These are phyloP conservation scores for Drosophila hamatofila DNA, from an alignment of 2,888 invertebrate genomes.

Conservation along the genomic window DNA sequence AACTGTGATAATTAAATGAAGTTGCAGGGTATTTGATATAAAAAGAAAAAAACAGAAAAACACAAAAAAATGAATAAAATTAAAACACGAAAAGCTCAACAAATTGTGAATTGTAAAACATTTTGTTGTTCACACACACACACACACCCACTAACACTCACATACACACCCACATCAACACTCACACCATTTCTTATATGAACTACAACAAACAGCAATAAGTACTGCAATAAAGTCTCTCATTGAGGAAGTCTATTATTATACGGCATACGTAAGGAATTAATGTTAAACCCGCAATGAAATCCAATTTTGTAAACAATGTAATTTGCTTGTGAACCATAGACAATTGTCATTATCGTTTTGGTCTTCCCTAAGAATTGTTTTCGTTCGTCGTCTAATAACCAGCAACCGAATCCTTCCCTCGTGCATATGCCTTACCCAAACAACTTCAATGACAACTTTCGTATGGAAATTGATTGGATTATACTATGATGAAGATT, in stretches of 20 bases:
- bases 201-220: conserved; percentile 58
- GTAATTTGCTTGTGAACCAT: conserved; percentile 33
- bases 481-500: conserved; percentile 13
- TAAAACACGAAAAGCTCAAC: conserved; percentile 48
- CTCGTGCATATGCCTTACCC: conserved; percentile 67
- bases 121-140: conserved; percentile 35
- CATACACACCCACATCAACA: conserved; percentile 9
- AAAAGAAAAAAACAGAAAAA: conserved; percentile 54
- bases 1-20: conserved; percentile 84
- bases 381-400: conserved; percentile 12
- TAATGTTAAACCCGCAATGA: conserved; percentile 22
- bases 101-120: conserved; percentile 56
- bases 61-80: conserved; percentile 42
- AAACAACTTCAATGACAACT: conserved; percentile 38
- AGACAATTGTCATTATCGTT: conserved; percentile 41
- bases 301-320: conserved; percentile 43
- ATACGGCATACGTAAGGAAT: conserved; percentile 31
- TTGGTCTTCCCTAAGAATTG: conserved; percentile 45
- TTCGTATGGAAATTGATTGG: conserved; percentile 29
- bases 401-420: conserved; percentile 64
- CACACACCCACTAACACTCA: conserved; percentile 20
- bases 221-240: conserved; percentile 64
- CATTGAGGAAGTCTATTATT: conserved; percentile 35
- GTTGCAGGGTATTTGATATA: conserved; percentile 84
- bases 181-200: conserved; percentile 8